These are phyloP conservation scores for Phalangium opilio DNA, from an alignment of 2,888 invertebrate genomes.

Conservation along the genomic window DNA sequence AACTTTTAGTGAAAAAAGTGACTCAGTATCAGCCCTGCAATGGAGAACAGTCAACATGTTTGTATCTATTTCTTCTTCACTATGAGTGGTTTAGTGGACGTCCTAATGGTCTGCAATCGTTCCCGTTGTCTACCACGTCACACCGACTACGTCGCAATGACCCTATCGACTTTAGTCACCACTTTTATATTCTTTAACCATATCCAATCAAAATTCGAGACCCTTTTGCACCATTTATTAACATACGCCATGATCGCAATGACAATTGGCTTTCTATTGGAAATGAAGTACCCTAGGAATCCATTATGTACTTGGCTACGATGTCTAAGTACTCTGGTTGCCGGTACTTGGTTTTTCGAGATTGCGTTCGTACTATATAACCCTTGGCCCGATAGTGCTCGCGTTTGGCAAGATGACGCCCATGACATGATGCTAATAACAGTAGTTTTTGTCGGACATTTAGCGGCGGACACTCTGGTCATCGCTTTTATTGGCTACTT, in stretches of 20 bases:
- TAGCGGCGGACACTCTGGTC: background rate
- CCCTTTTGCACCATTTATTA: constrained; percentile 33
- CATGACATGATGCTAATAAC: constrained; percentile 28
- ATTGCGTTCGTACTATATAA: constrained; percentile 37
- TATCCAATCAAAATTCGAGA: constrained; percentile 25
- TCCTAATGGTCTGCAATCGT: constrained; percentile 27
- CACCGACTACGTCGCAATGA: constrained; percentile 31
- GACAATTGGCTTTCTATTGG: constrained; percentile 27
- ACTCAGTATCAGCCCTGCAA: too few species aligned
- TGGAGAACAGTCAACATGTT: constrained; percentile 36
- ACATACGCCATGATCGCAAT: constrained; percentile 31
- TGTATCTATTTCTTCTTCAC: constrained; percentile 39
- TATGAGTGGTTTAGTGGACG: constrained; percentile 32
- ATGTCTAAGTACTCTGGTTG: constrained; percentile 32
- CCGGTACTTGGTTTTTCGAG: constrained; percentile 40
- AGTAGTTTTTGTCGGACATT: constrained; percentile 30
- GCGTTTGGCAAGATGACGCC: constrained; percentile 27
- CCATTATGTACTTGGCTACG: constrained; percentile 30
- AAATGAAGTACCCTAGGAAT: constrained; percentile 29
- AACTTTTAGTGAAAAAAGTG: too few species aligned
- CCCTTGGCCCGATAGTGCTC: constrained; percentile 26
- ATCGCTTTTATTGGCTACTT: background rate
- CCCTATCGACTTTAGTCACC: constrained; percentile 34
- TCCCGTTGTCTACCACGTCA: constrained; percentile 29
- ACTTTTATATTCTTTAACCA: constrained; percentile 37